Evolutionary conservation across 2,888 invertebrate species (phyloP).

Genomic region (Drosophila neonasuta): DNA sequence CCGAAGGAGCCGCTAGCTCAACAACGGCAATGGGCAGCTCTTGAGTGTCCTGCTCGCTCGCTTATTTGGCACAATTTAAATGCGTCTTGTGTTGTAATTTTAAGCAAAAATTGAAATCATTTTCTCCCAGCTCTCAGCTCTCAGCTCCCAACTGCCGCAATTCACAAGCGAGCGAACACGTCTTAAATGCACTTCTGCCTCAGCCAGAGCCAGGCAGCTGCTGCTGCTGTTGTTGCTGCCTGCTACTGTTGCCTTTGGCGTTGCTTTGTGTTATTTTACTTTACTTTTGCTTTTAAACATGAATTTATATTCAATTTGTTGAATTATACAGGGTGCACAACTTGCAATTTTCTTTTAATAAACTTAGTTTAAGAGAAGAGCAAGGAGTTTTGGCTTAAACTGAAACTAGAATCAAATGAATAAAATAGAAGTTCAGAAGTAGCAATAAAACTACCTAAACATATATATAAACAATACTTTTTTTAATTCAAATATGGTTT

Average conservation of each 20-base stretch:
- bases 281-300: conserved; percentile 53
- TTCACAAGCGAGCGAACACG: conserved; percentile 2
- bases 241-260: conserved; percentile 14
- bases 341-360: not conserved
- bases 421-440: too few relatives aligned
- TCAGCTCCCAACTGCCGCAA: not conserved
- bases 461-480: too few relatives aligned
- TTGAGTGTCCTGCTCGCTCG: not conserved
- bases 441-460: too few relatives aligned
- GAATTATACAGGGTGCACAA: conserved; percentile 14
- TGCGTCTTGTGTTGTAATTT: conserved; percentile 65
- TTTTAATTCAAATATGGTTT: too few relatives aligned
- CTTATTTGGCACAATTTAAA: conserved; percentile 63
- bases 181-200: conserved; percentile 28
- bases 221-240: not conserved
- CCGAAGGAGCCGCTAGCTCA: conserved; percentile 18
- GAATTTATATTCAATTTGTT: conserved; percentile 72
- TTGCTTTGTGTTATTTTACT: conserved; percentile 41
- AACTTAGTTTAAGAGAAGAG: not conserved
- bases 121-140: not conserved
- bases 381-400: not conserved
- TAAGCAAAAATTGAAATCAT: conserved; percentile 52
- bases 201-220: conserved; percentile 20
- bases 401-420: not conserved
- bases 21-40: conserved; percentile 17